phyloP scores from a whole-genome alignment of 2,797 vertebrate species.

The Micrastur ruficollis region DNA sequence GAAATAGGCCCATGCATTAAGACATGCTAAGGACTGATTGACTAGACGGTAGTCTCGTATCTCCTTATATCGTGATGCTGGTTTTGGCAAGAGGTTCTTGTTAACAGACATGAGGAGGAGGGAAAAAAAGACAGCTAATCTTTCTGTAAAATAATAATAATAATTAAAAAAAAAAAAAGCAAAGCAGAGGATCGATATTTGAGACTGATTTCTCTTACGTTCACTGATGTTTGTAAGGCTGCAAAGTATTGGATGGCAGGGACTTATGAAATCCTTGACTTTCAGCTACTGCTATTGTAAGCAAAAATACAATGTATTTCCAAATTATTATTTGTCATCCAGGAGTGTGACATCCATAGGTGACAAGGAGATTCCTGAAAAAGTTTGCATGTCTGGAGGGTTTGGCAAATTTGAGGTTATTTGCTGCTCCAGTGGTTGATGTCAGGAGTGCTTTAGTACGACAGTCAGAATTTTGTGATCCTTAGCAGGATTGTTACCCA shows the following conservation, averaged over 20 bases:
- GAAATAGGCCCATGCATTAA: background rate
- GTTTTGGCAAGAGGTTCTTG: rapidly evolving
- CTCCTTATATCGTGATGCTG: background rate
- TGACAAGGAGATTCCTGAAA: background rate
- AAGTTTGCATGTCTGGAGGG: background rate
- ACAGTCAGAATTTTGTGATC: background rate
- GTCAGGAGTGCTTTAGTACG: background rate
- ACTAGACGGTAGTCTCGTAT: background rate
- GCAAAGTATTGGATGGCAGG: background rate
- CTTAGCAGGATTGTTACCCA: background rate
- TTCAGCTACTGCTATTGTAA: background rate
- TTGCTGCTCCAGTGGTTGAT: background rate
- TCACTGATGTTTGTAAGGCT: background rate
- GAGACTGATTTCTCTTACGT: background rate
- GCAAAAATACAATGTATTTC: background rate
- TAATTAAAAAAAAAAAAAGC: rapidly evolving
- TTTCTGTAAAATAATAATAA: background rate
- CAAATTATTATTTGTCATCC: background rate
- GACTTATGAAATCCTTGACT: background rate
- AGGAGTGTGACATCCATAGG: background rate
- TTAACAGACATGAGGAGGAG: background rate
- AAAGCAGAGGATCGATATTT: background rate
- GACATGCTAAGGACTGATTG: too few relatives aligned
- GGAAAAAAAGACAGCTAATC: background rate
- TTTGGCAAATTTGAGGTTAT: background rate